These are phyloP conservation scores for Nothoprocta perdicaria DNA, from an alignment of 2,113 vertebrate species.

Conservation along the genomic window DNA sequence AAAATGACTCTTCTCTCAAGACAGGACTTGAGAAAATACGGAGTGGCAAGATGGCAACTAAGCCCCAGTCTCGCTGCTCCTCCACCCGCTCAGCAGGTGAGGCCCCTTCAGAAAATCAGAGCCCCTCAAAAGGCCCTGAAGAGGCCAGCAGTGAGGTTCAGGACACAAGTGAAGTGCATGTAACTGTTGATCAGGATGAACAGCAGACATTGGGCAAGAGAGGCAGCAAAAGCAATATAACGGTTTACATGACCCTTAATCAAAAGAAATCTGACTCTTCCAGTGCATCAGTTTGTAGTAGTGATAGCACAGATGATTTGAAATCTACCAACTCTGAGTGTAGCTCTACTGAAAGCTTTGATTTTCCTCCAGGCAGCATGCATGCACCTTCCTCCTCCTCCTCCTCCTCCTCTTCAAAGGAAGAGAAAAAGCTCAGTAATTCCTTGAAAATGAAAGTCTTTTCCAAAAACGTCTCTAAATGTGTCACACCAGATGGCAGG, in stretches of 20 bases:
- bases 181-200: constrained; percentile 85
- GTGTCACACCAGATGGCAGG: constrained; percentile 91
- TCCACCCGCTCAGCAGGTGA: constrained; percentile 87
- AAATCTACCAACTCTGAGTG: constrained; percentile 93
- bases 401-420: constrained; percentile 82
- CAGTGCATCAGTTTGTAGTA: constrained; percentile 88
- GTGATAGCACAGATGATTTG: constrained; percentile 90
- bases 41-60: constrained; percentile 85
- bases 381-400: constrained; percentile 81
- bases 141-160: constrained; percentile 84
- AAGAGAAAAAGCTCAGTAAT: constrained; percentile 89
- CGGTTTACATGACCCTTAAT: constrained; percentile 90
- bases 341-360: constrained; percentile 92
- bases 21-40: constrained; percentile 87
- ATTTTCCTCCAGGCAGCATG: constrained; percentile 88
- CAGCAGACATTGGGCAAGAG: constrained; percentile 81
- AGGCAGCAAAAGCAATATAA: constrained; percentile 87
- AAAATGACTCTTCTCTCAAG: constrained; percentile 90
- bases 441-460: constrained; percentile 91
- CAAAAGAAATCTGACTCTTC: constrained; percentile 88
- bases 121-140: constrained; percentile 82
- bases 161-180: constrained; percentile 81
- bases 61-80: constrained; percentile 84
- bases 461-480: constrained; percentile 96
- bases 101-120: constrained; percentile 83